These are phyloP conservation scores for Oscheius sp. DNA, from an alignment of 2,888 invertebrate genomes.

Conservation along the genomic window DNA sequence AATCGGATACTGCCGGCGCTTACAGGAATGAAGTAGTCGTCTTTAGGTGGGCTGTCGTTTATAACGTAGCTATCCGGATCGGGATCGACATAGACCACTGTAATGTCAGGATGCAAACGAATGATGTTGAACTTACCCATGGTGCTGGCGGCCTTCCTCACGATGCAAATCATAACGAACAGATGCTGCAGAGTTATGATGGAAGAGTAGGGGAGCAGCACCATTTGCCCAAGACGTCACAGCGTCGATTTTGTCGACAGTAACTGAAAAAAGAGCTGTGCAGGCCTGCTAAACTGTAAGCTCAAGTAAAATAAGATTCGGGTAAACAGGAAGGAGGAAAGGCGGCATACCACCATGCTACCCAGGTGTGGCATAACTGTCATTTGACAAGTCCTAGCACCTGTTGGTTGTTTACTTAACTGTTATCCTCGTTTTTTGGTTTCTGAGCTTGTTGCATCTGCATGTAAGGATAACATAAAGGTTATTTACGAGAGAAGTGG, in stretches of 20 bases:
- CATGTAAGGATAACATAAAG: too few species aligned
- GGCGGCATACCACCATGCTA: too few species aligned
- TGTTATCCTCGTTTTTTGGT: too few species aligned
- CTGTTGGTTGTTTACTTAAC: too few species aligned
- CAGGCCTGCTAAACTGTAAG: too few species aligned
- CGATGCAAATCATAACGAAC: neutral
- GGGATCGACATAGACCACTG: constrained; percentile 28
- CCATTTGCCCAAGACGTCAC: constrained; percentile 24
- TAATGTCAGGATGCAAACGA: neutral
- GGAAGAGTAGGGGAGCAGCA: constrained; percentile 1
- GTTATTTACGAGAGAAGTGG: too few species aligned
- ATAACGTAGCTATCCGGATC: constrained; percentile 28
- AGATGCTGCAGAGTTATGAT: constrained; percentile 3
- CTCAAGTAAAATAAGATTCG: too few species aligned
- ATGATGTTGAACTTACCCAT: constrained; percentile 10
- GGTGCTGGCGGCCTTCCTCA: neutral
- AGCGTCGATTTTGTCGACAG: constrained; percentile 10
- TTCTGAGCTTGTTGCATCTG: too few species aligned
- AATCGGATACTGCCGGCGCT: neutral
- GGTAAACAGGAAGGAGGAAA: too few species aligned
- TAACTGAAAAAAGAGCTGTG: too few species aligned
- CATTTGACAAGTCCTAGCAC: too few species aligned
- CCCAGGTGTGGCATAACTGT: too few species aligned
- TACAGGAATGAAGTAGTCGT: constrained; percentile 29
- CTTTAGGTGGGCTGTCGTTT: constrained; percentile 4